A percentile compares a stretch with the other conserved stretches of the same genome.
phyloP scores from a whole-genome alignment of 2,113 vertebrate genomes.

The Lipotes vexillifer region DNA sequence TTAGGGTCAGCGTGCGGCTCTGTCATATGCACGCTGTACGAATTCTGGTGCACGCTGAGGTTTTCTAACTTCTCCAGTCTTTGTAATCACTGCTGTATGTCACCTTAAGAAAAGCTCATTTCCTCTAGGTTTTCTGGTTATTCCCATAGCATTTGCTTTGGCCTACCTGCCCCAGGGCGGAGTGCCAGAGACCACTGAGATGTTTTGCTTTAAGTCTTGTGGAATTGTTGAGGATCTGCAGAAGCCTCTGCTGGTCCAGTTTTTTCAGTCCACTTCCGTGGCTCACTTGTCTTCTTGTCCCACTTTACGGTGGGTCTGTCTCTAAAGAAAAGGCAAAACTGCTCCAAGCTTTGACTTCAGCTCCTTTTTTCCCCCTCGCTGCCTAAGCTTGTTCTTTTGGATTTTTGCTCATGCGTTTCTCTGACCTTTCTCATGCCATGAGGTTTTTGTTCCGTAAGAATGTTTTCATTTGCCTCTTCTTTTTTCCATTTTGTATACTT shows the following conservation, averaged over 20 bases:
- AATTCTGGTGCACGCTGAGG: neutral
- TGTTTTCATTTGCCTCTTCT: slow-evolving; percentile 26
- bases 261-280: neutral
- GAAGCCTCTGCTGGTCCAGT: neutral
- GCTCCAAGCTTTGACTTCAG: neutral
- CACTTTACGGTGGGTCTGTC: fast-evolving
- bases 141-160: neutral
- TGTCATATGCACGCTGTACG: neutral
- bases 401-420: neutral
- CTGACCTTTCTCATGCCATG: slow-evolving; percentile 28
- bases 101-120: neutral
- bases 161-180: too few relatives aligned
- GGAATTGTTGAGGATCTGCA: neutral
- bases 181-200: neutral
- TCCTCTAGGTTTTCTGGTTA: neutral
- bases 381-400: neutral
- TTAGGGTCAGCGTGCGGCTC: neutral
- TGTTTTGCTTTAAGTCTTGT: neutral
- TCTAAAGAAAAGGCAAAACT: neutral
- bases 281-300: neutral
- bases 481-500: slow-evolving; percentile 16
- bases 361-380: fast-evolving
- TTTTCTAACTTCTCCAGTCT: neutral
- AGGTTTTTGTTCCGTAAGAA: neutral
- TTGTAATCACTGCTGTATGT: neutral